Percentiles rank a stretch among this genome's conserved stretches.
phyloP scores from a whole-genome alignment of 2,888 invertebrate species.

The Empis livida region DNA sequence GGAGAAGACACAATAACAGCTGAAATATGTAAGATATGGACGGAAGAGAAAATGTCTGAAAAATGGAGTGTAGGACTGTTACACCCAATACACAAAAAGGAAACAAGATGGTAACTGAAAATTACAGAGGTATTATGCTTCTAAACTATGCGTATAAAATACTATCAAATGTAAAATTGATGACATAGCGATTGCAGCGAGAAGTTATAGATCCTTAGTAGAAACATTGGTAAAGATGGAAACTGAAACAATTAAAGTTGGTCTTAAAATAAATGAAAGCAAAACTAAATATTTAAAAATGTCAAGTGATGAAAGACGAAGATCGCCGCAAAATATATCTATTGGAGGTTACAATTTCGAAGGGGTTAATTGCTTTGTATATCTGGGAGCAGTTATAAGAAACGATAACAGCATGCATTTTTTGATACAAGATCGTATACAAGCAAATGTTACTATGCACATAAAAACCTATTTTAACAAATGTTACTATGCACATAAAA shows the following conservation, averaged over 20 bases:
- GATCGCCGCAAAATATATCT: background rate
- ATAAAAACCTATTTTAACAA: background rate
- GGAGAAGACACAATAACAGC: background rate
- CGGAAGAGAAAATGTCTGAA: background rate
- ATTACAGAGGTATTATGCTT: constrained; percentile 1
- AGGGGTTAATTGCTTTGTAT: background rate
- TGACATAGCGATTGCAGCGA: too few species aligned
- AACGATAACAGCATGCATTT: background rate
- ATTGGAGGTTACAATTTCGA: background rate
- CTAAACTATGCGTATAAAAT: background rate
- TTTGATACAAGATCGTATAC: background rate
- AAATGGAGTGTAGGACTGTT: background rate
- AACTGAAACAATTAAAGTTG: too few species aligned
- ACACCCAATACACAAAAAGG: constrained; percentile 1
- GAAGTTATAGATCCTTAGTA: too few species aligned
- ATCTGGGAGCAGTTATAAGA: background rate
- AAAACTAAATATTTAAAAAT: too few species aligned
- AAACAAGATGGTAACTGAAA: background rate
- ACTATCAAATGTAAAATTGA: background rate
- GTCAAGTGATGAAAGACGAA: too few species aligned
- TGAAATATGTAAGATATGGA: background rate
- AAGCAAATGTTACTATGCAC: background rate
- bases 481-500: background rate
- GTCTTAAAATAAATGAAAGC: too few species aligned
- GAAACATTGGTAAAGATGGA: too few species aligned